Evolutionary conservation across 2,797 vertebrate genomes (phyloP).

Genomic region (Leptatherina wallacei): DNA sequence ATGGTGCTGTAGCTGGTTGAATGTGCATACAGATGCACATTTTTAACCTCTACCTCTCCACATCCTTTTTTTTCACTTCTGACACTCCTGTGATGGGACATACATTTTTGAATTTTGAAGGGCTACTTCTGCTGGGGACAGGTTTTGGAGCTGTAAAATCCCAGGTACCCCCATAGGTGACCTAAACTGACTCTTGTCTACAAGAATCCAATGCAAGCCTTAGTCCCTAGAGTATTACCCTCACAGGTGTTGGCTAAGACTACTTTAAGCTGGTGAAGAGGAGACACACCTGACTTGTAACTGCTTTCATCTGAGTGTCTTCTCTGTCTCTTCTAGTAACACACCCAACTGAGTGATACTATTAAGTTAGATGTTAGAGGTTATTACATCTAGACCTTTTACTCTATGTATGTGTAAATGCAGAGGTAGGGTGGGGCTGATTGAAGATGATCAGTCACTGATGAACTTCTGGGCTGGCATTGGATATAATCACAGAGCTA

Average conservation of each 20-base stretch:
- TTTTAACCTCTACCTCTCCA: slow-evolving; percentile 27
- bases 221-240: too few relatives aligned
- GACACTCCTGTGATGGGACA: slow-evolving; percentile 60
- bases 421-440: background rate
- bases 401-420: background rate
- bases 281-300: too few relatives aligned
- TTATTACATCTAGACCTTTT: too few relatives aligned
- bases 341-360: too few relatives aligned
- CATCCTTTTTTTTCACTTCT: slow-evolving; percentile 27
- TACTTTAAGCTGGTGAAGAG: too few relatives aligned
- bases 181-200: too few relatives aligned
- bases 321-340: too few relatives aligned
- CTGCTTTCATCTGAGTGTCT: too few relatives aligned
- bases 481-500: background rate
- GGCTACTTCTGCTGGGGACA: slow-evolving; percentile 77
- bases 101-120: slow-evolving; percentile 79
- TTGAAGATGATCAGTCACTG: background rate
- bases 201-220: too few relatives aligned
- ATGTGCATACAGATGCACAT: slow-evolving; percentile 30
- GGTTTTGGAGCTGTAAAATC: slow-evolving; percentile 64
- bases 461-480: background rate
- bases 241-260: too few relatives aligned
- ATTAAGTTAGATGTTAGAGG: too few relatives aligned
- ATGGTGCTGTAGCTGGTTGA: slow-evolving; percentile 38
- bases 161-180: too few relatives aligned